Evolutionary conservation across 2,888 invertebrate species (phyloP).

Genomic region (Drosophila tanythrix): DNA sequence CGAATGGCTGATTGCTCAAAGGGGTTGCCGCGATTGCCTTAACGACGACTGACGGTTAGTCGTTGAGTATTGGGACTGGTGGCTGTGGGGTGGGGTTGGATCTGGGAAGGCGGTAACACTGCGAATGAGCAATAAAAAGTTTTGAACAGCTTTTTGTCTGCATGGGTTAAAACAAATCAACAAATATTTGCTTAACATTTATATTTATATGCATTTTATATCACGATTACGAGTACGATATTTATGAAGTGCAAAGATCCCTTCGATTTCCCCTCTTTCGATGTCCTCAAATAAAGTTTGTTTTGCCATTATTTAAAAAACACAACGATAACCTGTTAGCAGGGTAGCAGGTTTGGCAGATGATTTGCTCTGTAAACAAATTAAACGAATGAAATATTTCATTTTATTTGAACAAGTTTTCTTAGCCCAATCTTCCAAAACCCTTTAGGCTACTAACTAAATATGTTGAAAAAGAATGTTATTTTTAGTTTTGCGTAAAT

Average conservation of each 20-base stretch:
- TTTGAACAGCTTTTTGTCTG: slow-evolving; percentile 54
- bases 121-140: slow-evolving; percentile 65
- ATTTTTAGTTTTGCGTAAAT: not conserved
- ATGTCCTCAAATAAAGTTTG: slow-evolving; percentile 19
- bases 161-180: slow-evolving; percentile 63
- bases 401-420: not conserved
- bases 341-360: not conserved
- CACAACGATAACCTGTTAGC: slow-evolving; percentile 13
- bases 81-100: not conserved
- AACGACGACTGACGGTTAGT: slow-evolving; percentile 4
- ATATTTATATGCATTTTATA: slow-evolving; percentile 57
- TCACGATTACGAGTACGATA: slow-evolving; percentile 38
- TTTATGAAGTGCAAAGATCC: slow-evolving; percentile 29
- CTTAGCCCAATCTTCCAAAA: not conserved
- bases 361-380: not conserved
- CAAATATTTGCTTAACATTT: slow-evolving; percentile 67
- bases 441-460: not conserved
- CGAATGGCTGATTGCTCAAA: slow-evolving; percentile 34
- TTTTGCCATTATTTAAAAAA: slow-evolving; percentile 16
- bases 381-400: not conserved
- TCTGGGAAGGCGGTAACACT: slow-evolving; percentile 4
- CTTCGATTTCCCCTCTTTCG: not conserved
- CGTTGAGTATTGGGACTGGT: not conserved
- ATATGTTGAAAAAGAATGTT: not conserved
- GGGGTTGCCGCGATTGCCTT: slow-evolving; percentile 45